phyloP scores from a whole-genome alignment of 1,140 invertebrate species.

The Conus ventricosus region DNA sequence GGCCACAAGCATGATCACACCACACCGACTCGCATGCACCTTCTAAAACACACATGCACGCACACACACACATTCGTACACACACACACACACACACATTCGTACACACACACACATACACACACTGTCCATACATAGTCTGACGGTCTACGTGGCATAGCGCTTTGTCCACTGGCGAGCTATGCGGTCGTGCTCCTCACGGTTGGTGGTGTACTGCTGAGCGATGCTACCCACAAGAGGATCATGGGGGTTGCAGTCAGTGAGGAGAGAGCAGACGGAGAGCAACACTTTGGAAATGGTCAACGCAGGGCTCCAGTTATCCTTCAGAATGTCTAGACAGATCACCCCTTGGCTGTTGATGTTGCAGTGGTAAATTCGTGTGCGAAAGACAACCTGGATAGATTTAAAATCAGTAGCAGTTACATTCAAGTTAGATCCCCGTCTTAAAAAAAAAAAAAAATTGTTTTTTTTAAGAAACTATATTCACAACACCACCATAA shows the following conservation, averaged over 20 bases:
- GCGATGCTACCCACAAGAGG: slow-evolving; percentile 98
- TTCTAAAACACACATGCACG: neutral
- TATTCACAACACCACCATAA: too few species aligned
- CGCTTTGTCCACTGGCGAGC: slow-evolving; percentile 98
- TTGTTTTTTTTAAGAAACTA: too few species aligned
- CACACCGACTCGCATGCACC: neutral
- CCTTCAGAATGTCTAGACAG: slow-evolving; percentile 44
- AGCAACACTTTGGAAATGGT: slow-evolving; percentile 75
- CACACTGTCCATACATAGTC: slow-evolving; percentile 6
- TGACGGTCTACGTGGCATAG: slow-evolving; percentile 84
- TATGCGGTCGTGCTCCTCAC: slow-evolving; percentile 97
- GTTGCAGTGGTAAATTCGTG: slow-evolving; percentile 1
- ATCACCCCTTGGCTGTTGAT: slow-evolving; percentile 12
- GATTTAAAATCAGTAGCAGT: too few species aligned
- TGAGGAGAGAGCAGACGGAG: slow-evolving; percentile 90
- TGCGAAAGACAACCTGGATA: slow-evolving; percentile 5
- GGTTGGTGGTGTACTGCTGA: slow-evolving; percentile 96
- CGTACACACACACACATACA: slow-evolving; percentile 9
- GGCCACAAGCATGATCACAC: too few species aligned
- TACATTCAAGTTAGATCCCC: too few species aligned
- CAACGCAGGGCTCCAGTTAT: slow-evolving; percentile 69
- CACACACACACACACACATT: neutral
- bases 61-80: neutral
- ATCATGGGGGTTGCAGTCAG: slow-evolving; percentile 83
- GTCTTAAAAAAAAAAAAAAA: too few species aligned